Base-by-base conservation (phyloP, 1,140 invertebrate species). In the Drosophila ercepeae region DNA sequence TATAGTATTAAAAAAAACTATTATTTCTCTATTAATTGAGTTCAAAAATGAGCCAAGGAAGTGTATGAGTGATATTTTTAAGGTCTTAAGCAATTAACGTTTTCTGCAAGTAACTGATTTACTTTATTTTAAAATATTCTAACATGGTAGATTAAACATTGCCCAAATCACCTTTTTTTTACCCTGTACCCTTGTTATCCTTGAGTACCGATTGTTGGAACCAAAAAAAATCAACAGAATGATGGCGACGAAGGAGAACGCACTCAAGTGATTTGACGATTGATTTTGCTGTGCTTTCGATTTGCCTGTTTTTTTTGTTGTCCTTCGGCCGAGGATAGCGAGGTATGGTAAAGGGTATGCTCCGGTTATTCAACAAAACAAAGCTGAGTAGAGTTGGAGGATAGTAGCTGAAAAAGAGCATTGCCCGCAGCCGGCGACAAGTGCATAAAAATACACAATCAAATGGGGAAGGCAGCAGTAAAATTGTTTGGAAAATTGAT, bases 401-500 rank as follows among this genome's bases (percentile, higher is more conserved):
- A 39, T 23, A 27, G 14, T 32, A 39, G 50, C 50, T 50, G 59
- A 51, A 65, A 71, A 75, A 76, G 76, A 84, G 81, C 82, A 84
- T 69, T 64, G 81, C 73, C 82, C 81, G 77, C 82, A 88, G 82
- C 82, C 78, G 82, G 83, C 82, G 82, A 82, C 83, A 88, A 88
- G 83, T 88, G 83, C 82, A 88, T 88, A 82, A 82, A 88, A 89
- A 65, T 52, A 72, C 73, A 77, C 74, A 82, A 64, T 60, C 70
- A 75, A 81, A 81, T 74, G 74, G 48, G 27, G 21, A 55, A 59
- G 57, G 51, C 65, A 69, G 78, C 65, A 68, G 82, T 89, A 88
- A 88, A 88, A 88, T 88, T 89, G 82, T 88, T 88, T 89, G 82
- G 82, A 82, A 88, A 88, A 88, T 88, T 88, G 82, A 88, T 88